Evolutionary conservation across 2,888 invertebrate genomes (phyloP), one percentile per base, ranked within the genome.

Genomic region (Parascotia fuliginaria): DNA sequence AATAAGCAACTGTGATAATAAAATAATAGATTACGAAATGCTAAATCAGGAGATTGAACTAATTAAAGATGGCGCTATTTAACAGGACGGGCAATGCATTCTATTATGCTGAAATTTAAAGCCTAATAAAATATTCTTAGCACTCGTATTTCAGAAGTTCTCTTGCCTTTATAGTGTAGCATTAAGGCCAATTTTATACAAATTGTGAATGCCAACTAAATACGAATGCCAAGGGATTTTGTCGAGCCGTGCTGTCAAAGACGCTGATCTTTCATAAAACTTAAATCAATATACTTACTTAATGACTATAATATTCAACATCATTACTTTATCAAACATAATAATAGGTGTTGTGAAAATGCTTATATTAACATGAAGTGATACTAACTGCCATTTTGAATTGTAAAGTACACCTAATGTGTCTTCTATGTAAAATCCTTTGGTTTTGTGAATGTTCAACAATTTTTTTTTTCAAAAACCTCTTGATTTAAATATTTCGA

Each of bases 1-100:
- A 80, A 83, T 85, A 83, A 83, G 77, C 77, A 84, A 80, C 89
- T 89, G 90, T 89, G 90, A 89, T 90, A 89, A 76, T 83, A 82
- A 81, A 81, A 24, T 80, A 79, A 76, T 79, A 77, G 70, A 75
- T 64, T 71, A 76, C 68, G 61, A 73, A 75, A 60, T 60, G 57
- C 48, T 55, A 69, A 73, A 67, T 70, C 67, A 60, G 70, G 44
- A 60, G 55, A 34, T 42, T 6, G 7, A 6, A 19, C 19, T 24
- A 51, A 43, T 37, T 48, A 36, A 42, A 50, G 34, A 50, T 11
- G 29, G 29, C 42, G 42, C 51, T 57, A 55, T 60, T 52, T 5
- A 19, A 19, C 19, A 19, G 19, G 5, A 19, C 19, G 19, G 19
- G n/a, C n/a, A n/a, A n/a, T n/a, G n/a, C n/a, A n/a, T 24, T 24